Evolutionary conservation across 2,888 invertebrate species (phyloP).

Genomic region (Dolichopus griseipennis): DNA sequence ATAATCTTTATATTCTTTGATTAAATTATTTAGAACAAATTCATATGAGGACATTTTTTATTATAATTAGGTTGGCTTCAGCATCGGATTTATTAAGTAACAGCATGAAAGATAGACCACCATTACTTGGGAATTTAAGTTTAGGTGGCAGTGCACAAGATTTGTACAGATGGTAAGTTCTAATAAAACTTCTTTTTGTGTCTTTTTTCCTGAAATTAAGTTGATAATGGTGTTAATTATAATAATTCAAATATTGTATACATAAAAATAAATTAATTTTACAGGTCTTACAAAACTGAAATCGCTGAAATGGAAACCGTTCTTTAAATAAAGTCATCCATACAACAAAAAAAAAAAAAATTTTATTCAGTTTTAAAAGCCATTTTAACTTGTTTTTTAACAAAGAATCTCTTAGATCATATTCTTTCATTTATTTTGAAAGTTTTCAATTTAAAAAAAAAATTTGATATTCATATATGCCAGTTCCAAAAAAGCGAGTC

Average conservation of each 20-base stretch:
- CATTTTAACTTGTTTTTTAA: background rate
- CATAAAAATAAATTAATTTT: background rate
- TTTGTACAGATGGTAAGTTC: constrained; percentile 45
- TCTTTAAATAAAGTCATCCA: constrained; percentile 53
- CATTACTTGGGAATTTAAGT: constrained; percentile 43
- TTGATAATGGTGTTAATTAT: background rate
- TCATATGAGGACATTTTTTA: background rate
- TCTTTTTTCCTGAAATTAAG: background rate
- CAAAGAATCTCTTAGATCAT: too few relatives aligned
- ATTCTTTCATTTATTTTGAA: too few relatives aligned
- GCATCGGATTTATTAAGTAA: constrained; percentile 53
- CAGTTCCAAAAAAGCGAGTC: background rate
- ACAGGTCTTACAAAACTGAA: constrained; percentile 55
- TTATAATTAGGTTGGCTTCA: constrained; percentile 47
- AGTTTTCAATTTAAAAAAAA: too few relatives aligned
- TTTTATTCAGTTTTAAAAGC: too few relatives aligned
- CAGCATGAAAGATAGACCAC: constrained; percentile 48
- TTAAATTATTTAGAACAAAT: background rate
- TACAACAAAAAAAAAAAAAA: background rate
- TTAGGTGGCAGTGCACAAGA: constrained; percentile 45
- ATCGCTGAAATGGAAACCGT: constrained; percentile 89
- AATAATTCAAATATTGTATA: too few relatives aligned
- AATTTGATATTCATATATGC: background rate
- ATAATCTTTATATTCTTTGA: constrained; percentile 8
- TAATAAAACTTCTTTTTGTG: background rate